Conservation (phyloP, 92 coral and sea anemone genomes). For the Blastomussa wellsi region DNA sequence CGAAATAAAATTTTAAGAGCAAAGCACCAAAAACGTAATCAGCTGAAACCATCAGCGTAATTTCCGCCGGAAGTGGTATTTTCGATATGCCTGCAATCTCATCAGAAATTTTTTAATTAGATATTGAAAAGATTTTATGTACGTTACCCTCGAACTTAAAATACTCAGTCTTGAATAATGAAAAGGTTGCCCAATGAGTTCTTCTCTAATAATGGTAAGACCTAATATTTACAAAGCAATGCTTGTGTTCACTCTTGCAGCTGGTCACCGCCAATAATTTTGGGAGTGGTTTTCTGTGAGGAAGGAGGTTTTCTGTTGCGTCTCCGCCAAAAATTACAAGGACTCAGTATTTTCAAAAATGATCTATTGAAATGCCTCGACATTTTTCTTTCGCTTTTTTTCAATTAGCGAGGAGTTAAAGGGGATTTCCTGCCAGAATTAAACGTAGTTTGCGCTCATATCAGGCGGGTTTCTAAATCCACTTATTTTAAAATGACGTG, state of each 20-base stretch:
- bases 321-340: constrained; percentile 20
- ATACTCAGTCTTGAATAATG: constrained; percentile 2
- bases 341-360: background rate
- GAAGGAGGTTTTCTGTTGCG: background rate
- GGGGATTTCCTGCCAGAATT: background rate
- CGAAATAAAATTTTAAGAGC: background rate
- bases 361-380: background rate
- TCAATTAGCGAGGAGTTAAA: background rate
- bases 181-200: background rate
- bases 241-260: background rate
- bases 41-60: background rate
- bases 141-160: constrained; percentile 6
- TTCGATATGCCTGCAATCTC: background rate
- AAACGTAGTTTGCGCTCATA: background rate
- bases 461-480: background rate
- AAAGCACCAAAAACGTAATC: background rate
- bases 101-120: constrained; percentile 5
- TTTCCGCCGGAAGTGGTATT: constrained; percentile 37
- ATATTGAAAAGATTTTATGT: constrained; percentile 18
- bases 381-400: too few relatives aligned
- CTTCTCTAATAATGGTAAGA: background rate
- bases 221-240: background rate
- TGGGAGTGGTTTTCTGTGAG: constrained; percentile 26
- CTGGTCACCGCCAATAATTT: background rate
- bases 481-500: background rate